Conservation (phyloP, 2,888 invertebrate genomes). For the Papilio gigon region DNA sequence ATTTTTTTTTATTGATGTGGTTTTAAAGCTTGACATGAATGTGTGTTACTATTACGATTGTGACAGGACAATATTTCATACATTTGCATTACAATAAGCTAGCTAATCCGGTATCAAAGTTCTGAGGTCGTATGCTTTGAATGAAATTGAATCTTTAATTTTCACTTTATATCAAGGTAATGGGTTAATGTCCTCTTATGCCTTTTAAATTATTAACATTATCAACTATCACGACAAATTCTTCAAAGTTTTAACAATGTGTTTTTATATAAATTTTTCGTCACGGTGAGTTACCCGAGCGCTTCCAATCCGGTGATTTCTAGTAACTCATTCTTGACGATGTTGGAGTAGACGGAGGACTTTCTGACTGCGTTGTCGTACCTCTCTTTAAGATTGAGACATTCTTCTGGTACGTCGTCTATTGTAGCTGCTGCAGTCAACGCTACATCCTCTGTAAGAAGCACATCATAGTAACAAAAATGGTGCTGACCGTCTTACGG, state of each 20-base stretch:
- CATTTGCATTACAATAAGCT: conserved; percentile 20
- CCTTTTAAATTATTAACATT: no score
- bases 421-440: conserved; percentile 81
- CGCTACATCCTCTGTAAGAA: conserved; percentile 60
- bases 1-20: not conserved
- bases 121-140: not conserved
- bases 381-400: conserved; percentile 89
- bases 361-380: conserved; percentile 89
- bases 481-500: no score
- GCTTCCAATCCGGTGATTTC: conserved; percentile 87
- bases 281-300: conserved; percentile 84
- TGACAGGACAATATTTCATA: not conserved
- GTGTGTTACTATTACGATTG: not conserved
- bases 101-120: conserved; percentile 24
- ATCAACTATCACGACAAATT: no score
- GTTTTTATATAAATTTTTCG: no score
- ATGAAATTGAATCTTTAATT: not conserved
- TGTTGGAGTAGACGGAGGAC: conserved; percentile 85
- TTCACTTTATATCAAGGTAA: not conserved
- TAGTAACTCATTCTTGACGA: conserved; percentile 84
- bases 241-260: no score
- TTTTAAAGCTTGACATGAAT: not conserved
- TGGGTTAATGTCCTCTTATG: not conserved
- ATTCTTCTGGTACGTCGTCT: conserved; percentile 86
- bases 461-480: not conserved